phyloP scores from a whole-genome alignment of 2,888 invertebrate species.

The Lepetodrilus schrolli region DNA sequence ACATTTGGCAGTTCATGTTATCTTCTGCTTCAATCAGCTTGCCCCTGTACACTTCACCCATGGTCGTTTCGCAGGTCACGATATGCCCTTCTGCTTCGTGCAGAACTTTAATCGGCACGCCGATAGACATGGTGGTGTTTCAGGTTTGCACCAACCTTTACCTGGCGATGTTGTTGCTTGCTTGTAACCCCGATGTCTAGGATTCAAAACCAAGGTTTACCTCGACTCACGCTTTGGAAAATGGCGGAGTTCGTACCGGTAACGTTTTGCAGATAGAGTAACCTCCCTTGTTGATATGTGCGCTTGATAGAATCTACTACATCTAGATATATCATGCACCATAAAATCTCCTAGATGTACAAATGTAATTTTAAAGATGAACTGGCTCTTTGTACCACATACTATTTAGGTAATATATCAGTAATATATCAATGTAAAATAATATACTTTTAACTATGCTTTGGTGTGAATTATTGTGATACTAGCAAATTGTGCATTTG shows the following conservation, averaged over 20 bases:
- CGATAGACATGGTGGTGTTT: conserved; percentile 89
- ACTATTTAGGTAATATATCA: too few species aligned
- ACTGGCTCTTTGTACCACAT: too few species aligned
- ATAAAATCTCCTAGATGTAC: too few species aligned
- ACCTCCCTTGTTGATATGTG: too few species aligned
- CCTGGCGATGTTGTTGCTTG: not conserved
- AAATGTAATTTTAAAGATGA: too few species aligned
- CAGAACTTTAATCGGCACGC: conserved; percentile 98
- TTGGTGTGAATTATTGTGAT: too few species aligned
- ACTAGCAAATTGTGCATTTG: too few species aligned
- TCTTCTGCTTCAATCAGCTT: conserved; percentile 99
- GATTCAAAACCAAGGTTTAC: conserved; percentile 2
- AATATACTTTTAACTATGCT: too few species aligned
- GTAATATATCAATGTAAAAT: too few species aligned
- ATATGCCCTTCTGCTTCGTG: conserved; percentile 99
- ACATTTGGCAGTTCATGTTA: conserved; percentile 99
- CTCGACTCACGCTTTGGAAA: not conserved
- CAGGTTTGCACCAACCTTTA: not conserved
- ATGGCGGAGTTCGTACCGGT: conserved; percentile 22
- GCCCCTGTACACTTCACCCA: conserved; percentile 97
- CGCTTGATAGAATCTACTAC: too few species aligned
- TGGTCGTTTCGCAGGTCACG: conserved; percentile 97
- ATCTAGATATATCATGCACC: too few species aligned
- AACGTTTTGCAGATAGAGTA: conserved; percentile 3
- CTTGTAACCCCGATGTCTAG: not conserved